Base-by-base conservation (phyloP, 2,888 invertebrate genomes). In the Subacronicta megacephala region DNA sequence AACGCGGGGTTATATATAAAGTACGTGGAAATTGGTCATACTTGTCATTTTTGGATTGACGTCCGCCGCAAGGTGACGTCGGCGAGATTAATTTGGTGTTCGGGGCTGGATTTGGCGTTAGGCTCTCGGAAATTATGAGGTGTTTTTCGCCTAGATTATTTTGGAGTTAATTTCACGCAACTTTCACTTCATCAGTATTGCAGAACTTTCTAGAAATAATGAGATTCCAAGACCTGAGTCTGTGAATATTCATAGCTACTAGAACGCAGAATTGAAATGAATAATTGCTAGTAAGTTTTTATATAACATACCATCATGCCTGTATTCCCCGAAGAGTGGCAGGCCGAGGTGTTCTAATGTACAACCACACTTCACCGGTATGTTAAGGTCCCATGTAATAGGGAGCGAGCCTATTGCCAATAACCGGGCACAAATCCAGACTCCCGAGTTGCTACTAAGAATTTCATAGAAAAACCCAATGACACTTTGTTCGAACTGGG, bases 1-100 rank as follows among this genome's bases (percentile, higher is more conserved):
- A 90, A 90, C 82, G 81, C 55, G 60, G 68, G 49, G 59, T 83
- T 89, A 88, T 89, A 84, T 83, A 86, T 88, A 85, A 72, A 62
- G 67, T 80, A 83, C 83, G 70, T 68, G 72, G 82, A 83, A 83
- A 78, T 65, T 68, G 74, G 75, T 81, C 78, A 72, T 81, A 75
- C 70, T 79, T 75, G 78, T 84, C 84, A 80, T 77, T 80, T 80
- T 78, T 78, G 81, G 75, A 78, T 78, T 82, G 81, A 83, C 80
- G 75, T 78, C 67, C 69, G 62, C 54, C 45, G 41, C 33, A 66
- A 44, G 62, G 59, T 58, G 62, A 74, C 65, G 58, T 72, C 50
- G 29, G 46, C 52, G 31, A 60, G 59, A 69, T 74, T 73, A 74
- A 73, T 66, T 64, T 59, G 42, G 52, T 52, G 47, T 62, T 72